Evolutionary conservation across 2,888 invertebrate genomes (phyloP).

Genomic region (Altica lythri): DNA sequence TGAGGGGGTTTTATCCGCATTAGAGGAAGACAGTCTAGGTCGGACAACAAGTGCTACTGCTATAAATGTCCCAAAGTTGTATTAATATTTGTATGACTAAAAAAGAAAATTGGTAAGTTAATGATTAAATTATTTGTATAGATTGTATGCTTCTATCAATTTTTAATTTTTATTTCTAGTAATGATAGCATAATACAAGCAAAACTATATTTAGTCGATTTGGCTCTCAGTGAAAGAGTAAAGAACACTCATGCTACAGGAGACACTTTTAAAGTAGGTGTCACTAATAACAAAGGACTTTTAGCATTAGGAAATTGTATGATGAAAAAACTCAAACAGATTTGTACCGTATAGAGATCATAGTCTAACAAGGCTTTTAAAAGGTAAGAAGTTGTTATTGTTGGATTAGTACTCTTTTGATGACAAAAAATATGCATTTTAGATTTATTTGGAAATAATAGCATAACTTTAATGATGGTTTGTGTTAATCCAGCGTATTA

Average conservation of each 20-base stretch:
- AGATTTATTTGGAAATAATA: constrained; percentile 95
- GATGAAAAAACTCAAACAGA: constrained; percentile 62
- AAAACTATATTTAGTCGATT: constrained; percentile 88
- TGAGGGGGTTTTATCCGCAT: constrained; percentile 69
- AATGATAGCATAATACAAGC: constrained; percentile 76
- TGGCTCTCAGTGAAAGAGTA: constrained; percentile 89
- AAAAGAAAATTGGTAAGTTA: constrained; percentile 49
- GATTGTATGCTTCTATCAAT: constrained; percentile 4
- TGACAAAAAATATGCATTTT: constrained; percentile 36
- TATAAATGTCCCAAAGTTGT: constrained; percentile 89
- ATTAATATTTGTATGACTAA: constrained; percentile 70
- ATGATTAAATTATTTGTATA: constrained; percentile 5
- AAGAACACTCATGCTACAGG: constrained; percentile 91
- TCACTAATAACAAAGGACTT: constrained; percentile 90
- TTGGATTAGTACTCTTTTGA: constrained; percentile 1
- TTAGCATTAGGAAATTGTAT: constrained; percentile 94
- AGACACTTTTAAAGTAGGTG: constrained; percentile 84
- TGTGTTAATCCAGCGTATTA: constrained; percentile 93
- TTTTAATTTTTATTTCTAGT: constrained; percentile 35
- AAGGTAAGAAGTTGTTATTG: constrained; percentile 61
- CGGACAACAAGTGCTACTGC: constrained; percentile 88
- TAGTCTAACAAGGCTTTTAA: constrained; percentile 86
- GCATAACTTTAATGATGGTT: constrained; percentile 92
- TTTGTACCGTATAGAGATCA: constrained; percentile 88
- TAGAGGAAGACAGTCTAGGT: constrained; percentile 73